Base-by-base conservation (phyloP, 1,140 invertebrate species). In the Sycobia sp. region DNA sequence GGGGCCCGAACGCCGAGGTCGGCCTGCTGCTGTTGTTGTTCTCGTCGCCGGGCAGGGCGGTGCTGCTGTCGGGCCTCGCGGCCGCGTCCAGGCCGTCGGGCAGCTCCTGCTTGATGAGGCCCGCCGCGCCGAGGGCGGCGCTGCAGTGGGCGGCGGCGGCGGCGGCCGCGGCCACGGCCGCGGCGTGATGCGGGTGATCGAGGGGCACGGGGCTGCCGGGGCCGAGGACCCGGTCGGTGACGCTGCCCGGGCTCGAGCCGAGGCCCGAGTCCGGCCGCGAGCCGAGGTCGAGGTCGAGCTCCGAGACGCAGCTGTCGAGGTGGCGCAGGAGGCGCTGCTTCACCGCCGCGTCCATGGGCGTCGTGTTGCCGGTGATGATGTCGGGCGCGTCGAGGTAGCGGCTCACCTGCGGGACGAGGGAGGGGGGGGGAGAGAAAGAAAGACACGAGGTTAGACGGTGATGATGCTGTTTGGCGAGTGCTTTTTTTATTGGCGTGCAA, bases 291-390 rank as follows among this genome's bases (percentile, higher is more conserved):
- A 87, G 75, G 71, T 90, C 88, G 18, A 91, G 83, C 70, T 90
- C 89, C 0, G 85, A 83, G 14, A 90, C 84, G 73, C 90, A 91
- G 67, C 85, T 86, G 69, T 90, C 88, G 65, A 92, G 72, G 70
- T 92, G 90, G 4, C 87, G 82, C 2, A 91, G 71, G 9, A 92
- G 78, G 16, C 89, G 83, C 59, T 90, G 87, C 66, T 89, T 86
- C 1, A 90, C 83, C 0, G 85, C 86, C 0, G 86, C 82, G 56
- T 92, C 90, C 47, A 88, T 83, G 5, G 86, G 84, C 54, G 85
- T 85, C 29, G 87, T 86, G 58, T 85, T 87, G n/a, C 86, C 84
- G 14, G 84, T 78, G n/a, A 84, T 84, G 44, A 85, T 83, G 65
- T 89, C 87, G 5, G 87, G 87, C 0, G 87, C 87, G 66, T 87